A percentile compares a stretch with the other conserved stretches of the same genome.
These are phyloP conservation scores for Episyrphus balteatus DNA, from an alignment of 1,140 invertebrate genomes.

Conservation along the genomic window DNA sequence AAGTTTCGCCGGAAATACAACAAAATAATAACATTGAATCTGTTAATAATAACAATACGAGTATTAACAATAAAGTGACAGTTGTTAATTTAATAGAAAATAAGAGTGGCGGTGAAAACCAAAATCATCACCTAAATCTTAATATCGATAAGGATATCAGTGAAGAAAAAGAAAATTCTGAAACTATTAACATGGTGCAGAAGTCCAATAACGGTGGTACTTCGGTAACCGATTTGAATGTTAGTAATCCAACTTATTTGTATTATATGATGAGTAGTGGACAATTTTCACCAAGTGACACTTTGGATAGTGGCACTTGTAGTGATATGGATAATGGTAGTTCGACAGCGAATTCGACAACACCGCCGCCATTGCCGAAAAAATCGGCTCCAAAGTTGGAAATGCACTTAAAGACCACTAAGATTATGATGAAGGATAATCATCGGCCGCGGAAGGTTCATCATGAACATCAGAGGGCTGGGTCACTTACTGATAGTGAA, in stretches of 20 bases:
- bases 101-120: background rate
- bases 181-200: conserved; percentile 8
- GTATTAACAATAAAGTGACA: background rate
- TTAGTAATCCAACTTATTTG: conserved; percentile 41
- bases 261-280: conserved; percentile 58
- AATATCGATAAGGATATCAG: background rate
- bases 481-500: conserved; percentile 35
- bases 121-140: background rate
- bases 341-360: conserved; percentile 16
- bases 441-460: conserved; percentile 40
- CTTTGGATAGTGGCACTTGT: conserved; percentile 69
- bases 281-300: conserved; percentile 66
- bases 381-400: conserved; percentile 46
- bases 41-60: background rate
- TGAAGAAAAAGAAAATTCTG: too few species aligned
- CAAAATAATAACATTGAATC: too few species aligned
- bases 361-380: conserved; percentile 56
- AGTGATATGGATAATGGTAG: conserved; percentile 53
- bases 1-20: conserved; percentile 7
- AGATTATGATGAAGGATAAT: conserved; percentile 38
- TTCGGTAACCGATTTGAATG: conserved; percentile 41
- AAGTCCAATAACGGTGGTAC: conserved; percentile 16
- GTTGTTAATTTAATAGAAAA: too few species aligned
- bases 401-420: conserved; percentile 34
- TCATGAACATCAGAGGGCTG: conserved; percentile 49